These are phyloP conservation scores for Plecotus auritus DNA, from an alignment of 2,113 vertebrate genomes.

Conservation along the genomic window DNA sequence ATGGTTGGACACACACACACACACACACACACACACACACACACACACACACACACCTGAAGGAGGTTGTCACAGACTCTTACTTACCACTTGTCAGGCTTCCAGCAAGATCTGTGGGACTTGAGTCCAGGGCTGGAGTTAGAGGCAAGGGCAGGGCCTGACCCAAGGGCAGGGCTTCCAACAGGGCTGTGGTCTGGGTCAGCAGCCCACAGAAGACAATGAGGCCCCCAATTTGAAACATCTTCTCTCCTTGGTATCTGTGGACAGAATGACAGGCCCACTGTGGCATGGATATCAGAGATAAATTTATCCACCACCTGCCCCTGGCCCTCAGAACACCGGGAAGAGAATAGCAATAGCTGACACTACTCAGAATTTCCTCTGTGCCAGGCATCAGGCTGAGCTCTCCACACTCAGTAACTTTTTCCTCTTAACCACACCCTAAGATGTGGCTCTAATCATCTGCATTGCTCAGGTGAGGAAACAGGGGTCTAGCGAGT, in stretches of 20 bases:
- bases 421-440: neutral
- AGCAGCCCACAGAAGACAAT: constrained; percentile 59
- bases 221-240: constrained; percentile 40
- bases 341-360: neutral
- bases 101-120: neutral
- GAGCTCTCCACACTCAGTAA: neutral
- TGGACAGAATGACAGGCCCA: neutral
- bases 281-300: neutral
- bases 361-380: too few relatives aligned
- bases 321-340: neutral
- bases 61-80: neutral
- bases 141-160: neutral
- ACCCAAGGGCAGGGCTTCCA: neutral
- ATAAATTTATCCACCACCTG: neutral
- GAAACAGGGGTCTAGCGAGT: neutral
- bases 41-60: neutral
- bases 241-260: constrained; percentile 32
- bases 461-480: neutral
- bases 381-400: neutral
- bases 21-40: neutral
- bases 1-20: neutral
- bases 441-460: neutral
- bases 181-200: constrained; percentile 27
- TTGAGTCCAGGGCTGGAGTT: neutral
- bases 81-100: constrained; percentile 43